Percentiles rank a stretch among this genome's conserved stretches.
These are phyloP conservation scores for Sinella curviseta DNA, from an alignment of 1,140 invertebrate species.

Conservation along the genomic window DNA sequence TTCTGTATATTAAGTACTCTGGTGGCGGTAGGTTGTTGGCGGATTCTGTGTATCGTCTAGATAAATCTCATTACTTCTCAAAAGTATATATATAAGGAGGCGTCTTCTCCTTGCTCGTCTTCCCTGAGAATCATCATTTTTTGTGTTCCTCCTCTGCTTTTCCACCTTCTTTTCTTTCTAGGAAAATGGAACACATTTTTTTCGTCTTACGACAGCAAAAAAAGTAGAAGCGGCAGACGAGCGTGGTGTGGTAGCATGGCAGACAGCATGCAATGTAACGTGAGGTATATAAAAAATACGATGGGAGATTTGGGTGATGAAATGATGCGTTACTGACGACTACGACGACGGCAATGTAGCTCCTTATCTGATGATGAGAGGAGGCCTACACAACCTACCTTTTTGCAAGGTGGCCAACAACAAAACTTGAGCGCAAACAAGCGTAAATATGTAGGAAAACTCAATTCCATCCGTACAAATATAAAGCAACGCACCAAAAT, in stretches of 20 bases:
- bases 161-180: not conserved
- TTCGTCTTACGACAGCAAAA: not conserved
- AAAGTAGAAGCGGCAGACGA: not conserved
- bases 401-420: not conserved
- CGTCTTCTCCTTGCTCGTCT: not conserved
- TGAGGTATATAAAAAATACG: not conserved
- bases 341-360: not conserved
- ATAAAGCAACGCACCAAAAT: not conserved
- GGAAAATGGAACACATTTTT: not conserved
- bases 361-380: not conserved
- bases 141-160: not conserved
- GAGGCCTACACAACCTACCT: not conserved
- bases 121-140: not conserved
- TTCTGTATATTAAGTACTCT: not conserved
- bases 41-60: not conserved
- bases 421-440: too few species aligned
- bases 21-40: not conserved
- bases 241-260: not conserved
- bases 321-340: conserved; percentile 22
- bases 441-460: not conserved
- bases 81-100: not conserved
- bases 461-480: not conserved
- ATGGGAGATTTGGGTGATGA: not conserved
- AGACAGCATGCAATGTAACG: not conserved
- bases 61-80: not conserved